These are phyloP conservation scores for Drosophila lacicola DNA, from an alignment of 2,888 invertebrate genomes.

Conservation along the genomic window DNA sequence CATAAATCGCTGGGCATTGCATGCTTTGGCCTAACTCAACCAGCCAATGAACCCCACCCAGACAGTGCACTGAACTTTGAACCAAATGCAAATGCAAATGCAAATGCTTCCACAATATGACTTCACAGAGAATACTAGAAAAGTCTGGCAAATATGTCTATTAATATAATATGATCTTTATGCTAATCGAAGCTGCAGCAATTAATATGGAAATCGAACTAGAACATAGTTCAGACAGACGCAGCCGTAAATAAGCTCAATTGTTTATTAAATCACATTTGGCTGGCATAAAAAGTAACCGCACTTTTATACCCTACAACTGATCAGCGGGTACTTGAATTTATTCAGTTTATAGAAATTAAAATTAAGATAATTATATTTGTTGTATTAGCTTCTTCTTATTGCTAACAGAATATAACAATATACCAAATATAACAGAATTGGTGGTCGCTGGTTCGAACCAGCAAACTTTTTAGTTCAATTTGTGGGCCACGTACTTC, in stretches of 20 bases:
- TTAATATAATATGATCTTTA: slow-evolving; percentile 1
- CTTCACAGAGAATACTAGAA: no score
- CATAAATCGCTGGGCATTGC: slow-evolving; percentile 24
- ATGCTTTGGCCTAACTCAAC: not conserved
- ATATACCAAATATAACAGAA: no score
- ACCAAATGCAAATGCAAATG: slow-evolving; percentile 13
- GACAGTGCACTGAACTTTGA: slow-evolving; percentile 57
- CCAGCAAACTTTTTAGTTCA: no score
- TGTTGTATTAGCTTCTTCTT: no score
- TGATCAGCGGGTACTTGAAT: not conserved
- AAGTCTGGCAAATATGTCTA: not conserved
- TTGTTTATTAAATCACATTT: slow-evolving; percentile 11
- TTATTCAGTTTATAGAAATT: no score
- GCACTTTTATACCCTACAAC: not conserved
- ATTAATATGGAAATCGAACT: slow-evolving; percentile 17
- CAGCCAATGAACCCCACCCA: not conserved
- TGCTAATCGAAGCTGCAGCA: not conserved
- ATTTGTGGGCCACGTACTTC: no score
- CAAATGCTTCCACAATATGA: no score
- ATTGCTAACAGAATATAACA: no score
- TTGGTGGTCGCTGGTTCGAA: no score
- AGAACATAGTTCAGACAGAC: not conserved
- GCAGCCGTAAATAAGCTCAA: slow-evolving; percentile 15
- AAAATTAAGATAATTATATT: no score
- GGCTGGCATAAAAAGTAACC: slow-evolving; percentile 9